Evolutionary conservation across 2,888 invertebrate genomes (phyloP), one percentile per base, ranked within the genome.

Genomic region (Sphinx pinastri): DNA sequence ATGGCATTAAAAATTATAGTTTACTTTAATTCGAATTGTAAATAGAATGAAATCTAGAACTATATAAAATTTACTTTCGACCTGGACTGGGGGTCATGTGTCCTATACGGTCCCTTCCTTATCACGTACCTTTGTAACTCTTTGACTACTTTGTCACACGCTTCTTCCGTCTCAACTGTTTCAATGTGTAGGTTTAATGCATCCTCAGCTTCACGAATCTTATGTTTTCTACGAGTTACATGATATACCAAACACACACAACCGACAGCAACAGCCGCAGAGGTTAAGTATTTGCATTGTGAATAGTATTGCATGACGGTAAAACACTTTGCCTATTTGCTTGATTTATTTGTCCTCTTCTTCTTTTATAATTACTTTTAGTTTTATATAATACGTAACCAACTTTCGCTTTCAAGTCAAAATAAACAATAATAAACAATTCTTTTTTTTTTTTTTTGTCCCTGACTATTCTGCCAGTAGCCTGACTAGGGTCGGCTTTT

Each of bases 111-210:
- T n/a, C n/a, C 1, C 5, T 14, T 57, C 13, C 1, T 58, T 25
- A 51, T 60, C 6, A 14, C 70, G 54, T 63, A 74, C 74, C 73
- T 71, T 31, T 72, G 71, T 57, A 74, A 52, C 52, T 73, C 72
- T 59, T 59, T 55, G n/a, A 91, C 81, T n/a, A 88, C 84, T 71
- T 79, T 74, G 68, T 88, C 79, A 70, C 92, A 88, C n/a, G 74
- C 70, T n/a, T 80, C 75, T 75, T 85, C 83, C 25, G 77, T 84
- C 12, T 80, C 82, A 6, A 91, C 85, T 49, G 77, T 84, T 74
- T 81, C 81, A 45, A 92, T 86, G 67, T 74, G 79, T 69, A 92
- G 79, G 25, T 85, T 75, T 57, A 91, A 83, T n/a, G 82, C 83
- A 38, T 88, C 83, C 2, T 67, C 71, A 52, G 89, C 87, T 72